Evolutionary conservation across 2,888 invertebrate species (phyloP).

Genomic region (Hyles lineata): DNA sequence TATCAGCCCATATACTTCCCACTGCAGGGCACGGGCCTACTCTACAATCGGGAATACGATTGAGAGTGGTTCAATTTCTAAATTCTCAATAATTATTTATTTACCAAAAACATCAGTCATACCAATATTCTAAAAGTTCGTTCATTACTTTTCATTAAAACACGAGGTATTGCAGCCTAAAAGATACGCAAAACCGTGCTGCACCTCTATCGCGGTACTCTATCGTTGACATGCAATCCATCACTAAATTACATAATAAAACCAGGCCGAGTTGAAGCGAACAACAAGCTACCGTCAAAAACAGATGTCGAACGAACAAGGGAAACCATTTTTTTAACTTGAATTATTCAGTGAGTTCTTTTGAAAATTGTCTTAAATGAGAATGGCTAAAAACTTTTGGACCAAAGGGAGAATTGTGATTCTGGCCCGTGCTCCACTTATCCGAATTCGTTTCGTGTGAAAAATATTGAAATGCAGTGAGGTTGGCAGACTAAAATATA

Average conservation of each 20-base stretch:
- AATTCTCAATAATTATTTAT: too few relatives aligned
- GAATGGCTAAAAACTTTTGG: conserved; percentile 44
- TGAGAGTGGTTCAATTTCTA: too few relatives aligned
- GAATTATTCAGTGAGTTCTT: conserved; percentile 51
- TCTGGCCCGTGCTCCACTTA: conserved; percentile 53
- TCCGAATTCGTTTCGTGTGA: conserved; percentile 62
- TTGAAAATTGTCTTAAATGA: conserved; percentile 53
- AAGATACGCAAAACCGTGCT: background rate
- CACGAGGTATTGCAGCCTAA: background rate
- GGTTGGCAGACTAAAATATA: conserved; percentile 55
- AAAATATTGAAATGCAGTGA: conserved; percentile 67
- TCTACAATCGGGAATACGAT: too few relatives aligned
- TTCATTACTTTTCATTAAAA: too few relatives aligned
- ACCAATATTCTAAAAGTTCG: too few relatives aligned
- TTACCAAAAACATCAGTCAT: too few relatives aligned
- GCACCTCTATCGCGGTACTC: background rate
- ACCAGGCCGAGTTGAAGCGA: background rate
- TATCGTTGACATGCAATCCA: conserved; percentile 1
- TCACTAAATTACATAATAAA: conserved; percentile 2
- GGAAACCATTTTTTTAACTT: conserved; percentile 36
- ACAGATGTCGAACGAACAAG: background rate
- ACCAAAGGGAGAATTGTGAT: conserved; percentile 53
- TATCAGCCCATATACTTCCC: too few relatives aligned
- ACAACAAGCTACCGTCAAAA: conserved; percentile 14
- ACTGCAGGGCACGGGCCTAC: too few relatives aligned